Conservation (phyloP, 2,888 invertebrate species). For the Lepas anatifera region DNA sequence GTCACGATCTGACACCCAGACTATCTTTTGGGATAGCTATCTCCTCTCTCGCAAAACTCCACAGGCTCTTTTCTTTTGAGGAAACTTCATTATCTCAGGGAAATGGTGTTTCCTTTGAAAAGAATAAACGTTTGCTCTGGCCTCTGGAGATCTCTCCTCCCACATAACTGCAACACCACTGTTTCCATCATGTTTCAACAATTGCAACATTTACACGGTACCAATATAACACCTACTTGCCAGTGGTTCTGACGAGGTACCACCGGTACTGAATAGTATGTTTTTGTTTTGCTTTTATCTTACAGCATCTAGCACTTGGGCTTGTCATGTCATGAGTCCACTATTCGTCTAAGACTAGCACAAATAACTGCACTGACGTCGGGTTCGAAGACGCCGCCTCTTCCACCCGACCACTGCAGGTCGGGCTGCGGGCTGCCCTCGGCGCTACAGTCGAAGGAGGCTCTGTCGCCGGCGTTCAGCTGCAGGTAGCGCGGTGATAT, state of each 20-base stretch:
- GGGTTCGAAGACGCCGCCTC: conserved; percentile 41
- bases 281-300: neutral
- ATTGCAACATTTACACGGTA: neutral
- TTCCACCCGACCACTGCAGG: conserved; percentile 52
- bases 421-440: conserved; percentile 60
- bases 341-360: neutral
- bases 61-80: no score
- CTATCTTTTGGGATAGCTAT: no score
- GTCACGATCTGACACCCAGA: no score
- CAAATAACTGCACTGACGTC: conserved; percentile 31
- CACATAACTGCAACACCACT: no score
- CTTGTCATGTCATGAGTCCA: neutral
- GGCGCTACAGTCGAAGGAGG: conserved; percentile 60
- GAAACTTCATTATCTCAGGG: no score
- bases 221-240: neutral
- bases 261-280: neutral
- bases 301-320: neutral
- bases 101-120: no score
- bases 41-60: no score
- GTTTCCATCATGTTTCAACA: no score
- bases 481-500: conserved; percentile 47
- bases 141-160: no score
- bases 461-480: conserved; percentile 56
- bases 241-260: neutral
- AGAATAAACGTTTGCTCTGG: no score